Percentiles rank a stretch among this genome's conserved stretches.
Evolutionary conservation across 2,888 invertebrate genomes (phyloP).

Genomic region (Drosophila silvestris): DNA sequence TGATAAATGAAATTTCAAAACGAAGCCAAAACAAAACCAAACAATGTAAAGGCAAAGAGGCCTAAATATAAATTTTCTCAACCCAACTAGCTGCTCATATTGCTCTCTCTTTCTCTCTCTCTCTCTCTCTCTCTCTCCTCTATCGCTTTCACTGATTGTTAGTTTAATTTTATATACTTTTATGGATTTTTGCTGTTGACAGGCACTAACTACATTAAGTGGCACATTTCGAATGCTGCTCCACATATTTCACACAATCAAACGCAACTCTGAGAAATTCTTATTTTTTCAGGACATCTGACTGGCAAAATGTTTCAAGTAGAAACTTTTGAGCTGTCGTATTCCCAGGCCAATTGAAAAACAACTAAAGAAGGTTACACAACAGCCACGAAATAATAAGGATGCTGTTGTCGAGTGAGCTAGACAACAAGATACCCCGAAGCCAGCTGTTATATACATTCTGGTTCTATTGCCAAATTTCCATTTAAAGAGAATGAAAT

Average conservation of each 20-base stretch:
- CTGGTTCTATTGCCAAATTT: background rate
- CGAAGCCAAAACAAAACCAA: constrained; percentile 61
- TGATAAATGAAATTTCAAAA: constrained; percentile 81
- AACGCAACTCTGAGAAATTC: constrained; percentile 27
- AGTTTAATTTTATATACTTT: constrained; percentile 7
- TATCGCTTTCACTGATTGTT: constrained; percentile 10
- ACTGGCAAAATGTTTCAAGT: constrained; percentile 38
- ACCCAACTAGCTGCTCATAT: constrained; percentile 3
- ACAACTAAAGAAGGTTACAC: constrained; percentile 24
- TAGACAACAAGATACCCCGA: background rate
- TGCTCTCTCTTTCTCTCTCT: background rate
- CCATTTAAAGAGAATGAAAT: background rate
- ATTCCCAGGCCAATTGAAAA: constrained; percentile 29
- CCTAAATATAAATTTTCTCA: constrained; percentile 29
- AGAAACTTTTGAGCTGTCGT: constrained; percentile 31
- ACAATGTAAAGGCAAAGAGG: constrained; percentile 52
- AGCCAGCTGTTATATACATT: background rate
- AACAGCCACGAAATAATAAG: background rate
- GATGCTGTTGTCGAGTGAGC: background rate
- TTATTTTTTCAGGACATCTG: constrained; percentile 17
- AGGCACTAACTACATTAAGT: constrained; percentile 48
- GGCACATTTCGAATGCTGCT: constrained; percentile 13
- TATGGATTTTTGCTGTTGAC: constrained; percentile 31
- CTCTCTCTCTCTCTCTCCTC: no score
- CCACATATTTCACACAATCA: constrained; percentile 28